Base-by-base conservation (phyloP, 1,140 invertebrate genomes). In the Bombus pyrosoma region DNA sequence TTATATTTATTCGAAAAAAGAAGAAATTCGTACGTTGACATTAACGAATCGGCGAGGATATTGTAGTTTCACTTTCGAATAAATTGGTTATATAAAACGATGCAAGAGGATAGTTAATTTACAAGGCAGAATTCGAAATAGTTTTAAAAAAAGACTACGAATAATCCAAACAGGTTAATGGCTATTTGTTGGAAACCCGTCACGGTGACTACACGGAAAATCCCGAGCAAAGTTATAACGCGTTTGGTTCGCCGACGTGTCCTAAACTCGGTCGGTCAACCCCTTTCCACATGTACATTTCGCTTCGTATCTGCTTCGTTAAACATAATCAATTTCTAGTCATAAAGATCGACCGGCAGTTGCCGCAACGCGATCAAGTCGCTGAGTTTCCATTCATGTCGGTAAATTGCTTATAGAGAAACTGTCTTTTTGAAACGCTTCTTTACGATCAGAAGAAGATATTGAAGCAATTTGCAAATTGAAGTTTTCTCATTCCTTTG, bases 271-370 rank as follows among this genome's bases (percentile, higher is more conserved):
- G 13, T 68, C 66, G 32, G 9, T 28, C 18, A 12, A 25, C 9
- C 9, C 34, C 3, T 5, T 59, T 76, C 59, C 25, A 3, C 13
- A 1, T 3, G 39, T 8, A 22, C 6, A 25, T 37, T 81, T n/a
- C 25, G 22, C 8, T 9, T 37, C 59, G 39, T 66, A 18, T 22
- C 18, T 15, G 47, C 43, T 43, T 28, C 37, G 47, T 12, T 53
- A 22, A 41, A 22, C 69, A 57, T 47, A 81, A 85, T 83, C 81
- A 75, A 82, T 80, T 86, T 75, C 69, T 74, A 83, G 10, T 18
- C 41, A 22, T 13, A 53, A 6, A 71, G 39, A 68, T 39, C 18
- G 57, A 39, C 6, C 15, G 57, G 3, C 2, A 25, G 3, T 68
- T 28, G 25, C 32, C 32, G 41, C 62, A 28, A 37, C n/a, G 18